These are phyloP conservation scores for Myzus persicae DNA, from an alignment of 1,140 invertebrate genomes.

Conservation along the genomic window DNA sequence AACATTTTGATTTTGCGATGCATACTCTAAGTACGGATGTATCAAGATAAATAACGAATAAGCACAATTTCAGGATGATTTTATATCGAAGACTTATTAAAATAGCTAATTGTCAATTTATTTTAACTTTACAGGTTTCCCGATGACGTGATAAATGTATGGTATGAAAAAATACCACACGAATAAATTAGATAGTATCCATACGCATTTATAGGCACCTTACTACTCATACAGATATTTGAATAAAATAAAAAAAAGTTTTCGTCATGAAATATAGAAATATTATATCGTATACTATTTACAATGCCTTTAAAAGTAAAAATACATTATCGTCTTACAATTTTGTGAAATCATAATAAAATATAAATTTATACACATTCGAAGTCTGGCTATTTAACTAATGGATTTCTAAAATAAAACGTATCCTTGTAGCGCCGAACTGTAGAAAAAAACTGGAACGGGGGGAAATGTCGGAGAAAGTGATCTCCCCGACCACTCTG, in stretches of 20 bases:
- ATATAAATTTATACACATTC: background rate
- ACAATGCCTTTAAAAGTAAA: background rate
- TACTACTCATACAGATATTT: background rate
- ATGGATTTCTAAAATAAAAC: slow-evolving; percentile 52
- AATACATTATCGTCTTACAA: background rate
- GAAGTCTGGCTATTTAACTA: background rate
- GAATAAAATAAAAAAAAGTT: background rate
- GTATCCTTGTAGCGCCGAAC: slow-evolving; percentile 17
- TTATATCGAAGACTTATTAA: background rate
- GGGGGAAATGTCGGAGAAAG: slow-evolving; percentile 55
- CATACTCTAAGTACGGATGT: no score
- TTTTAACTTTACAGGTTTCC: background rate
- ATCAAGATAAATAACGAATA: no score
- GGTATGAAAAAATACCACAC: background rate
- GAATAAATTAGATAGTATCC: background rate
- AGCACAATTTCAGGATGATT: no score
- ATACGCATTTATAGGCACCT: background rate
- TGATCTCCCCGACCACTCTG: slow-evolving; percentile 28
- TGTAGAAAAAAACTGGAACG: slow-evolving; percentile 50
- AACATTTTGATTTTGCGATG: no score
- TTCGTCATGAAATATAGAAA: background rate
- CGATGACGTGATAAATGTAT: background rate
- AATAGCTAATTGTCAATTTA: background rate
- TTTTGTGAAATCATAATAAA: slow-evolving; percentile 15
- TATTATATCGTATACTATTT: background rate